Evolutionary conservation across 2,113 vertebrate species (phyloP).

Genomic region (Phyllostomus hastatus): DNA sequence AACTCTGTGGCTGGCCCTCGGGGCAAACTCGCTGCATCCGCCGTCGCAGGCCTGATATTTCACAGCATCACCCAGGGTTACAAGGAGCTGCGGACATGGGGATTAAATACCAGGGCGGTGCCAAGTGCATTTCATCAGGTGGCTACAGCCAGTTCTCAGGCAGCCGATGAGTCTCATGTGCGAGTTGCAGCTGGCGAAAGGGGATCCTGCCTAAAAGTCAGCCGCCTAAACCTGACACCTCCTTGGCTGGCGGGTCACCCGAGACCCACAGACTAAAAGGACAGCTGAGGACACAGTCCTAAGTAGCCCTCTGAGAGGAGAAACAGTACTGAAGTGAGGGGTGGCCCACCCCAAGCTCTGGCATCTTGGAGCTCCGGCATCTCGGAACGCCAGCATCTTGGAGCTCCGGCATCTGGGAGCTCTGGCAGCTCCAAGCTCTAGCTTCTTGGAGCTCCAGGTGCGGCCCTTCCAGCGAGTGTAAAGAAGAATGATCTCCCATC

Average conservation of each 20-base stretch:
- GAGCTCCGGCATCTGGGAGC: neutral
- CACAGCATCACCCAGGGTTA: neutral
- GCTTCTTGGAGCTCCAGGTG: neutral
- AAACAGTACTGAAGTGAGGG: neutral
- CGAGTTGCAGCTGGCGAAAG: constrained; percentile 2
- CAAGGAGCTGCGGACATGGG: neutral
- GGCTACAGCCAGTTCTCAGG: neutral
- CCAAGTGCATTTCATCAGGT: constrained; percentile 21
- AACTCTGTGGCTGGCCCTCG: neutral
- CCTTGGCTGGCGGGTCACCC: neutral
- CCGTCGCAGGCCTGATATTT: neutral
- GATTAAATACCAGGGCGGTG: neutral
- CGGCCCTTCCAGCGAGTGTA: neutral
- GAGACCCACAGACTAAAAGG: neutral
- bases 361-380: neutral
- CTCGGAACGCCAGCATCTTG: too few species aligned
- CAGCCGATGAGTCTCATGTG: neutral
- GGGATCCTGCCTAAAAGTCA: neutral
- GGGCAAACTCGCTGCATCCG: neutral
- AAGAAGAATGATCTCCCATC: neutral
- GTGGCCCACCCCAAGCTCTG: neutral
- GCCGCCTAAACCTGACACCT: neutral
- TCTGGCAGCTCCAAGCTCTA: too few species aligned
- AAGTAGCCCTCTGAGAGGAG: neutral
- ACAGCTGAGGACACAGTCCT: constrained; percentile 17